Conservation (phyloP, 1,140 invertebrate species). For the Paracyclopina nana region DNA sequence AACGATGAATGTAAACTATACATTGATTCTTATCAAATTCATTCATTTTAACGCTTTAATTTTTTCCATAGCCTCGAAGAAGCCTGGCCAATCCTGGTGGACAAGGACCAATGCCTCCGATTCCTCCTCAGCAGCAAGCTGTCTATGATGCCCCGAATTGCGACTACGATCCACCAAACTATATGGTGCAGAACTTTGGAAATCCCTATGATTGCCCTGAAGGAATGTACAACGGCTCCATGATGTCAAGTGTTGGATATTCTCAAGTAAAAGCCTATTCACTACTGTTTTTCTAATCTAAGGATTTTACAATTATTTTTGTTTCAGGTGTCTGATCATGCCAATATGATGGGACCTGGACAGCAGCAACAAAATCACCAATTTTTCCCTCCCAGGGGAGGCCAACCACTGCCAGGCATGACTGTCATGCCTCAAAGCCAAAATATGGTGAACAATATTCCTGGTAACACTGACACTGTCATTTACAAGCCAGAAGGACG, state of each 20-base stretch:
- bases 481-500: slow-evolving; percentile 10
- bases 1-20: slow-evolving; percentile 11
- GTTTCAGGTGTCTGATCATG: not conserved
- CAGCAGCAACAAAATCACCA: not conserved
- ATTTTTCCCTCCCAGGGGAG: not conserved
- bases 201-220: slow-evolving; percentile 17
- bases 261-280: slow-evolving; percentile 7
- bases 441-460: not conserved
- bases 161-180: slow-evolving; percentile 10
- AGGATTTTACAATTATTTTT: no score
- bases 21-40: not conserved
- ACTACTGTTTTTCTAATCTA: no score
- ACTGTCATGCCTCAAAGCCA: not conserved
- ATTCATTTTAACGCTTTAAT: not conserved
- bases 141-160: slow-evolving; percentile 10
- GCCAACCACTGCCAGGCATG: not conserved
- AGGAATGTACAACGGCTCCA: slow-evolving; percentile 14
- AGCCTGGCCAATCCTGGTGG: not conserved
- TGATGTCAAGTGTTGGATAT: slow-evolving; percentile 16
- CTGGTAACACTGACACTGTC: slow-evolving; percentile 15
- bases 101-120: no score
- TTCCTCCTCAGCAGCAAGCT: not conserved
- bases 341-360: not conserved
- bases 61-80: not conserved
- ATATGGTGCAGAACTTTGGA: slow-evolving; percentile 15